These are phyloP conservation scores for Lithobius niger DNA, from an alignment of 1,140 invertebrate genomes.

Conservation along the genomic window DNA sequence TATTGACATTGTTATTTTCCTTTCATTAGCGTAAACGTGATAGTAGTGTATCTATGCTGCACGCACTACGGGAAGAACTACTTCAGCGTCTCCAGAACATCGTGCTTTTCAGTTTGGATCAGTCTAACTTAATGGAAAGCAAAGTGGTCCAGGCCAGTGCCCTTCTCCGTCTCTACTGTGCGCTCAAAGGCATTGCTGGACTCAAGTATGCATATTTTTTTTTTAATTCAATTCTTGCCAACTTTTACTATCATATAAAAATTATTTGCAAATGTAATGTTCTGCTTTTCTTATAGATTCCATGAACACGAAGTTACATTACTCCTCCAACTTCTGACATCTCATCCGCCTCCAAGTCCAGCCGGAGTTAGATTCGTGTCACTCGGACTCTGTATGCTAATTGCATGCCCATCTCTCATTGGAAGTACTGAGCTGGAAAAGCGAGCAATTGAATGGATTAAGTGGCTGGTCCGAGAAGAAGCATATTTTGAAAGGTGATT, in stretches of 20 bases:
- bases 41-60: slow-evolving; percentile 46
- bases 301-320: slow-evolving; percentile 81
- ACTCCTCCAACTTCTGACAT: slow-evolving; percentile 71
- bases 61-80: slow-evolving; percentile 62
- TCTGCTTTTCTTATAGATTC: slow-evolving; percentile 42
- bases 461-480: slow-evolving; percentile 82
- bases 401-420: slow-evolving; percentile 81
- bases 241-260: too few species aligned
- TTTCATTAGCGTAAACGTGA: slow-evolving; percentile 51
- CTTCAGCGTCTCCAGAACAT: slow-evolving; percentile 49
- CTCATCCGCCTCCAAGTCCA: slow-evolving; percentile 72
- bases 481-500: slow-evolving; percentile 49
- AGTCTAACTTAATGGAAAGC: slow-evolving; percentile 44
- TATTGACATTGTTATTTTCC: not conserved
- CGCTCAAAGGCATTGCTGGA: slow-evolving; percentile 77
- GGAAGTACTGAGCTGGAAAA: slow-evolving; percentile 64
- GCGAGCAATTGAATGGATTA: slow-evolving; percentile 83
- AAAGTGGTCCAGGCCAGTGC: slow-evolving; percentile 66
- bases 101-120: slow-evolving; percentile 32
- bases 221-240: too few species aligned
- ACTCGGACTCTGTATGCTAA: slow-evolving; percentile 82
- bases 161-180: slow-evolving; percentile 73
- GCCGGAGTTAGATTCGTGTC: slow-evolving; percentile 88
- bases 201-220: slow-evolving; percentile 51
- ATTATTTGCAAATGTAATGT: not conserved